Conservation (phyloP, 1,140 invertebrate species). For the Camponotus vicinus region DNA sequence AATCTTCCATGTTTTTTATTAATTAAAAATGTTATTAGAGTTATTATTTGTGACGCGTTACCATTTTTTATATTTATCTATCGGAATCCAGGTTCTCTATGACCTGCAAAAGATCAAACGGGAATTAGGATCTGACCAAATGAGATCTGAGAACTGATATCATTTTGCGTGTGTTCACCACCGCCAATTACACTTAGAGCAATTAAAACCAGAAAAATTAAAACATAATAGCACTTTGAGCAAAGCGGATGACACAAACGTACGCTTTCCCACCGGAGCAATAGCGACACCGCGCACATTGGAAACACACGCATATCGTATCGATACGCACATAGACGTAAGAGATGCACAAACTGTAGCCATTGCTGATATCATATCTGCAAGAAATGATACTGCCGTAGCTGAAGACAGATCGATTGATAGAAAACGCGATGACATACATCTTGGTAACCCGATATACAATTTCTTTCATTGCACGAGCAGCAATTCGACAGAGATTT, state of each 20-base stretch:
- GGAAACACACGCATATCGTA: conserved; percentile 83
- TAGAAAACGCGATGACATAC: not conserved
- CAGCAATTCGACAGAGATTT: conserved; percentile 37
- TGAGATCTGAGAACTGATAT: conserved; percentile 83
- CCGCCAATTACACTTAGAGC: conserved; percentile 77
- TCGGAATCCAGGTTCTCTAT: conserved; percentile 84
- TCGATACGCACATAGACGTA: conserved; percentile 57
- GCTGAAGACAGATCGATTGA: not conserved
- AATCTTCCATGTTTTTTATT: not conserved
- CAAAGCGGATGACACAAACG: conserved; percentile 31
- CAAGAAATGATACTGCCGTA: not conserved
- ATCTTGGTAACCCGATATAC: not conserved
- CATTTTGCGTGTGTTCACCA: conserved; percentile 85
- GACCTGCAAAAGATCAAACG: conserved; percentile 86
- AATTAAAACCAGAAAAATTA: conserved; percentile 73
- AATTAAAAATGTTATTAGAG: not conserved
- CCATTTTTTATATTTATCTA: conserved; percentile 52
- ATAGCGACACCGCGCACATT: conserved; percentile 70
- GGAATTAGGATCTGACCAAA: conserved; percentile 81
- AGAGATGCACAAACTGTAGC: conserved; percentile 60
- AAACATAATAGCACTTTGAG: conserved; percentile 26
- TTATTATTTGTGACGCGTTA: not conserved
- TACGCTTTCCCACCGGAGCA: conserved; percentile 42
- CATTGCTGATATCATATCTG: conserved; percentile 16
- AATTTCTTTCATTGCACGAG: not conserved